Conservation (phyloP, 2,113 vertebrate species). For the Chlamydotis undulata region DNA sequence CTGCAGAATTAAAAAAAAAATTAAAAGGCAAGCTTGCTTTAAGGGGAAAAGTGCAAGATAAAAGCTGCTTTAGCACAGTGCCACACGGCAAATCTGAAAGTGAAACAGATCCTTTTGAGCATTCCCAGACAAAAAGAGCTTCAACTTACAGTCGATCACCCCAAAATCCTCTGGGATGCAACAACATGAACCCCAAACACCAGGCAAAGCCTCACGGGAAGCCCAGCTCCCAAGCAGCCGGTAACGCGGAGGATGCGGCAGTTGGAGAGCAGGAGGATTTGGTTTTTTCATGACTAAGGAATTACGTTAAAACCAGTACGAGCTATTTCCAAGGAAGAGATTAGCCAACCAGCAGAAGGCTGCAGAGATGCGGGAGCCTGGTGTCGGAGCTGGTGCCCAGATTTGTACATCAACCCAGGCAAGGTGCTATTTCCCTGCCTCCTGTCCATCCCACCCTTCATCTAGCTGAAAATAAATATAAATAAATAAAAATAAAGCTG, state of each 20-base stretch:
- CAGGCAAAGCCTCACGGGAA: background rate
- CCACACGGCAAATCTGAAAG: background rate
- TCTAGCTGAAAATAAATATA: rapidly evolving
- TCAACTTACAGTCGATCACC: background rate
- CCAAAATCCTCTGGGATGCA: background rate
- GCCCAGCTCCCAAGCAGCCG: rapidly evolving
- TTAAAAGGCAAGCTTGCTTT: background rate
- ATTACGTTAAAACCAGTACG: background rate
- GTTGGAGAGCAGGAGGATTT: background rate
- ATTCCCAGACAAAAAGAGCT: background rate
- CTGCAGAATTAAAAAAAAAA: background rate
- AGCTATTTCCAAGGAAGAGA: background rate
- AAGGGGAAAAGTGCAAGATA: background rate
- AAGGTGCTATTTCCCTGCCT: background rate
- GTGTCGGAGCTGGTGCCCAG: background rate
- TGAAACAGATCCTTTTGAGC: background rate
- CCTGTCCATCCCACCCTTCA: background rate
- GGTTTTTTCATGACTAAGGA: background rate
- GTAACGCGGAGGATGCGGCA: rapidly evolving
- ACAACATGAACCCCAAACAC: background rate
- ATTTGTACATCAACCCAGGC: background rate
- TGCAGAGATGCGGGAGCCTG: background rate
- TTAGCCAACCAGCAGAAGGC: background rate
- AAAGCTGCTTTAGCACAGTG: background rate
- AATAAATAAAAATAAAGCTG: background rate